phyloP scores from a whole-genome alignment of 2,888 invertebrate genomes.

The Oscheius onirici region DNA sequence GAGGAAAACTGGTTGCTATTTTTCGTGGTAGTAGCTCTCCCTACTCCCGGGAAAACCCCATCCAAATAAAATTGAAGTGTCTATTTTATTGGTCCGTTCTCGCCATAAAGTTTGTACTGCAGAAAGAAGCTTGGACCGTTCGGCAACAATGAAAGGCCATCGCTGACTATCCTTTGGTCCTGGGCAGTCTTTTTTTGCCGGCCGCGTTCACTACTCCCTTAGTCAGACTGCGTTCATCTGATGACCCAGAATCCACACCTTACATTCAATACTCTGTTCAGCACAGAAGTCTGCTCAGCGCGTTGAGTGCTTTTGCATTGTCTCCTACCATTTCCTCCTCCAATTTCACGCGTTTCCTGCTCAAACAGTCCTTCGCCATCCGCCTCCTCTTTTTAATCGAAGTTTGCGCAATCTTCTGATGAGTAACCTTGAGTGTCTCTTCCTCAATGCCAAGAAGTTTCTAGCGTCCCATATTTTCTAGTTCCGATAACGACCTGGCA shows the following conservation, averaged over 20 bases:
- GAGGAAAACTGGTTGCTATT: no score
- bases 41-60: no score
- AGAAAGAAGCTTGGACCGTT: neutral
- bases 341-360: constrained; percentile 25
- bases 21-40: no score
- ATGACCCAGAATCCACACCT: neutral
- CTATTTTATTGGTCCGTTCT: no score
- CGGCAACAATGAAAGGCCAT: constrained; percentile 15
- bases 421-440: no score
- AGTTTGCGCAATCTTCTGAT: no score
- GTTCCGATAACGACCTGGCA: neutral
- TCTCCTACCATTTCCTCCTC: constrained; percentile 18
- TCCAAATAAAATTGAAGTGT: no score
- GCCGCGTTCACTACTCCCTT: constrained; percentile 13
- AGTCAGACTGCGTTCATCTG: constrained; percentile 11
- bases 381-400: neutral
- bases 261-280: neutral
- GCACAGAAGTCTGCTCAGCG: neutral
- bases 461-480: neutral
- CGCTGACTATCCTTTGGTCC: neutral
- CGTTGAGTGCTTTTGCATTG: neutral
- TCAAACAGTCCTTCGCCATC: constrained; percentile 7
- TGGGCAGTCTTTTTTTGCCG: neutral
- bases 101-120: neutral
- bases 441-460: no score